phyloP scores from a whole-genome alignment of 2,113 vertebrate genomes.

The Rhinolophus ferrumequinum region DNA sequence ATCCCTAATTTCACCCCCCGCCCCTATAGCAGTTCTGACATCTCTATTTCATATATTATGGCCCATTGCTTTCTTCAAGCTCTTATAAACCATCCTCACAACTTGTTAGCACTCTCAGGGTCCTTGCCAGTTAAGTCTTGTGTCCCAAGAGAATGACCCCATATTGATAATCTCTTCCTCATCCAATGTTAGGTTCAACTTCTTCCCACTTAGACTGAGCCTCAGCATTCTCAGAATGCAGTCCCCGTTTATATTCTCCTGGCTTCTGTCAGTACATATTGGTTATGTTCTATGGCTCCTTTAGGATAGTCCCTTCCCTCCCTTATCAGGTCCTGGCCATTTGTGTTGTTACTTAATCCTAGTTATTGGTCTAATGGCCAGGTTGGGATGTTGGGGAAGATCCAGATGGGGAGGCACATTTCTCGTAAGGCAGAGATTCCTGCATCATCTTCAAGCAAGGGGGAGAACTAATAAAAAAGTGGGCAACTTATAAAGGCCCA shows the following conservation, averaged over 20 bases:
- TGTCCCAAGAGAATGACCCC: neutral
- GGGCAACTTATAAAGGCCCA: neutral
- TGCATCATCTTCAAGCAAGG: neutral
- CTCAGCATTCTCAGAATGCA: neutral
- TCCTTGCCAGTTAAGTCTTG: neutral
- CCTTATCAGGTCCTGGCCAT: neutral
- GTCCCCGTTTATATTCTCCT: neutral
- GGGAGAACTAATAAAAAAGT: neutral
- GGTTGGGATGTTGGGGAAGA: neutral
- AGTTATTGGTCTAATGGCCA: neutral
- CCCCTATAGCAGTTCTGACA: neutral
- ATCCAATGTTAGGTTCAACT: neutral
- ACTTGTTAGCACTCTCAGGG: neutral
- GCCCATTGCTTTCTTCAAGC: neutral
- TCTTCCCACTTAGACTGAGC: neutral
- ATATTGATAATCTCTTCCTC: neutral
- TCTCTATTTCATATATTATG: neutral
- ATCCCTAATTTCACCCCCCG: neutral
- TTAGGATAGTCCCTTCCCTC: neutral
- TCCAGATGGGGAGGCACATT: neutral
- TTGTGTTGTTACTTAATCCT: neutral
- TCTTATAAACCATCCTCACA: neutral
- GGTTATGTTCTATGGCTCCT: neutral
- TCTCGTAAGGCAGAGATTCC: conserved; percentile 5
- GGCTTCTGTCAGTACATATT: neutral